A percentile compares a stretch with the other conserved stretches of the same genome.
Conservation (phyloP, 1,140 invertebrate species). For the Berghia stephanieae region DNA sequence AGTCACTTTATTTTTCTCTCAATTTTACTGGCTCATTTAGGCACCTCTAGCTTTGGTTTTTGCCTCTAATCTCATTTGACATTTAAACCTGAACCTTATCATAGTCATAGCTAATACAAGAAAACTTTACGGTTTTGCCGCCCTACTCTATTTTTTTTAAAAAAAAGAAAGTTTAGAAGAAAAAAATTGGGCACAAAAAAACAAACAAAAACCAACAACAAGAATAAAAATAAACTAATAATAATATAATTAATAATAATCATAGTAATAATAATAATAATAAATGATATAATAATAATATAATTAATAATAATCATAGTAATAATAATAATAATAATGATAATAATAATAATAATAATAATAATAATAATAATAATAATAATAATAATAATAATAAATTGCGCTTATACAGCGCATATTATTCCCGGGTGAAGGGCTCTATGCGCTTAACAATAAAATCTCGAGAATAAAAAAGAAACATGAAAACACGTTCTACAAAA, state of each 20-base stretch:
- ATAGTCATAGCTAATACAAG: background rate
- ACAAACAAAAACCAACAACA: too few relatives aligned
- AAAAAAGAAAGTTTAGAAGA: background rate
- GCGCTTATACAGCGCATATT: background rate
- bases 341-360: slow-evolving; percentile 3
- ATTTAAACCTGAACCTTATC: background rate
- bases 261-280: background rate
- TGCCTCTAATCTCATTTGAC: too few relatives aligned
- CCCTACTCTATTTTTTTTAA: background rate
- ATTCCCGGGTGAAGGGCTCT: background rate
- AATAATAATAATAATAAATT: background rate
- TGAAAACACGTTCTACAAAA: background rate
- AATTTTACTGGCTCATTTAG: background rate
- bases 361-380: background rate
- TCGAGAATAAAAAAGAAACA: background rate
- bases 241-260: background rate
- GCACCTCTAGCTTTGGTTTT: too few relatives aligned
- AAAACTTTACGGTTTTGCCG: background rate
- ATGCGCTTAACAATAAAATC: background rate
- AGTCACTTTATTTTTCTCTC: background rate
- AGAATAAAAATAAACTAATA: background rate
- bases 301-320: background rate
- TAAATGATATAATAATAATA: background rate
- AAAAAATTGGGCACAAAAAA: too few relatives aligned
- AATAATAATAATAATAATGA: background rate